phyloP scores from a whole-genome alignment of 2,797 vertebrate genomes.

The Chaunax sp. region DNA sequence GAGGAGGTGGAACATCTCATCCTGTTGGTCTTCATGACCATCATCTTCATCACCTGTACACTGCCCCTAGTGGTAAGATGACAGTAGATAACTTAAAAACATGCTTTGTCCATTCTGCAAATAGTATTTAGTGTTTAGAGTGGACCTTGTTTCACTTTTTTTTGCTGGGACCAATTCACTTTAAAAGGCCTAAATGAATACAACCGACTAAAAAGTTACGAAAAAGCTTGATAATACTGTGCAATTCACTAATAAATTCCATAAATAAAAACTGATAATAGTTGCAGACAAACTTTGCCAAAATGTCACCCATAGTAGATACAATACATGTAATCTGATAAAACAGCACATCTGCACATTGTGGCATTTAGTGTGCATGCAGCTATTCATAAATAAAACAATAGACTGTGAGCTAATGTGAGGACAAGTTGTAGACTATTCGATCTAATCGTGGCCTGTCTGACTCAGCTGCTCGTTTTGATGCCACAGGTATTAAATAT shows the following conservation, averaged over 20 bases:
- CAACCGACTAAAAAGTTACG: no score
- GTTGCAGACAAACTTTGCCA: no score
- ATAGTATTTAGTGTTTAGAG: no score
- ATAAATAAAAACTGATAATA: no score
- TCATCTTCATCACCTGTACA: slow-evolving; percentile 91
- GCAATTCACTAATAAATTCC: no score
- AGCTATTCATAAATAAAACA: slow-evolving; percentile 26
- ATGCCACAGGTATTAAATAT: slow-evolving; percentile 17
- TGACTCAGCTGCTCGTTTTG: background rate
- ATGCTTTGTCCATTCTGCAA: background rate
- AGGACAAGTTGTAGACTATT: background rate
- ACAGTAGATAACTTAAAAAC: background rate
- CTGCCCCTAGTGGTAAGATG: slow-evolving; percentile 91
- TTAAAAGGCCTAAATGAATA: background rate
- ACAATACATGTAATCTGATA: background rate
- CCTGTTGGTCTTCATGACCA: slow-evolving; percentile 91
- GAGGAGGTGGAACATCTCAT: slow-evolving; percentile 92
- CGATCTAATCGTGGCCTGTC: background rate
- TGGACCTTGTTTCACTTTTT: no score
- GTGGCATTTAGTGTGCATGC: slow-evolving; percentile 3
- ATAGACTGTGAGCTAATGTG: slow-evolving; percentile 24
- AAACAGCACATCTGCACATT: background rate
- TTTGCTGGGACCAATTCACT: background rate
- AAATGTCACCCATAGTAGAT: no score
- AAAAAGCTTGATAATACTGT: no score